These are phyloP conservation scores for Natrix natrix DNA, from an alignment of 2,797 vertebrate genomes.

Conservation along the genomic window DNA sequence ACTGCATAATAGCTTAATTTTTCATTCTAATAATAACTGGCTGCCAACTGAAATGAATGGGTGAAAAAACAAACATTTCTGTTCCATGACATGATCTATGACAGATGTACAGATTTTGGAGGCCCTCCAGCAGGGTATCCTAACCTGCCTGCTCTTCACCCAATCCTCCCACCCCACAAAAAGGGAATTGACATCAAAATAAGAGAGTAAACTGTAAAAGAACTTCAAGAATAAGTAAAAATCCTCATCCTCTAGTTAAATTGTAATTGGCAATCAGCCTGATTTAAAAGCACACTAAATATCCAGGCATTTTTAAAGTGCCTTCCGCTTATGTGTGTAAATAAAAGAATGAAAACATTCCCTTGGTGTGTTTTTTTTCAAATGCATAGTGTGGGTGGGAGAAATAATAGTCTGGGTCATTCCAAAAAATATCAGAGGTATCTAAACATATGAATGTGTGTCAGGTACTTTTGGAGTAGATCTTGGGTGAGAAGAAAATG, in stretches of 20 bases:
- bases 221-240: conserved; percentile 60
- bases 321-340: conserved; percentile 46
- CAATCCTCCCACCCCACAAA: conserved; percentile 11
- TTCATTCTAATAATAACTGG: conserved; percentile 76
- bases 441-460: neutral
- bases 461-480: neutral
- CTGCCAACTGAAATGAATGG: conserved; percentile 73
- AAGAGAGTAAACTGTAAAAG: conserved; percentile 61
- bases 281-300: conserved; percentile 53
- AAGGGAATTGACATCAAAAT: conserved; percentile 63
- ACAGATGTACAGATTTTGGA: conserved; percentile 64
- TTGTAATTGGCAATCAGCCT: conserved; percentile 54
- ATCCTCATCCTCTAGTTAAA: conserved; percentile 51
- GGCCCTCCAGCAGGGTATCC: conserved; percentile 60
- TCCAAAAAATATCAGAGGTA: neutral
- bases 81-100: conserved; percentile 66
- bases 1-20: conserved; percentile 73
- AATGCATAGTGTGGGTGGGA: neutral
- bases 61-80: conserved; percentile 73
- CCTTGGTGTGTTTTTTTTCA: neutral
- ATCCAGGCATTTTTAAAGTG: conserved; percentile 55
- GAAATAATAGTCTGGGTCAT: neutral
- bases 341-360: conserved; percentile 8
- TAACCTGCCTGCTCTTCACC: conserved; percentile 51
- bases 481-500: conserved; percentile 23